Evolutionary conservation across 2,113 vertebrate genomes (phyloP).

Genomic region (Tragelaphus strepsiceros): DNA sequence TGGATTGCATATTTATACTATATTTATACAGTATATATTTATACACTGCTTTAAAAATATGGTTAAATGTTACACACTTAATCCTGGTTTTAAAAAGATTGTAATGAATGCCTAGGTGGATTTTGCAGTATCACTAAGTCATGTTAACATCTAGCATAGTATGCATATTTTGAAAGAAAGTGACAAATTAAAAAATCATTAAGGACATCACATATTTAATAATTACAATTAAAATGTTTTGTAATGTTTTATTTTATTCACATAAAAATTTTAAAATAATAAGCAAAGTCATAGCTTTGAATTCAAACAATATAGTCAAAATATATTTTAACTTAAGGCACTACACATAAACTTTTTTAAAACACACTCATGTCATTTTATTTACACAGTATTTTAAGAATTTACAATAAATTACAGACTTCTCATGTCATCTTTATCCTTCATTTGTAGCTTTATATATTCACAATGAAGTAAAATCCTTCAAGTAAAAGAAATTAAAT

Average conservation of each 20-base stretch:
- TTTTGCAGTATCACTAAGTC: neutral
- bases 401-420: constrained; percentile 17
- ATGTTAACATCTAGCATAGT: neutral
- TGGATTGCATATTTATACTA: neutral
- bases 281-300: constrained; percentile 18
- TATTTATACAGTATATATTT: neutral
- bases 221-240: constrained; percentile 4
- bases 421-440: neutral
- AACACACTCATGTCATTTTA: constrained; percentile 33
- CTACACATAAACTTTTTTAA: constrained; percentile 37
- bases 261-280: constrained; percentile 26
- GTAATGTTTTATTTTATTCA: constrained; percentile 35
- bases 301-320: constrained; percentile 47
- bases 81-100: neutral
- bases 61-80: neutral
- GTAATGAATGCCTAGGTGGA: neutral
- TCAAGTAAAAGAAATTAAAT: constrained; percentile 23
- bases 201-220: neutral
- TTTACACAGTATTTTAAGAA: constrained; percentile 34
- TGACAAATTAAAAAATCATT: neutral
- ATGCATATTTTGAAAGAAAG: neutral
- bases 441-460: constrained; percentile 4
- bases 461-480: constrained; percentile 13
- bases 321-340: constrained; percentile 66
- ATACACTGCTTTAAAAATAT: neutral